A percentile compares a stretch with the other conserved stretches of the same genome.
Conservation (phyloP, 2,113 vertebrate species). For the Paratilapia polleni region DNA sequence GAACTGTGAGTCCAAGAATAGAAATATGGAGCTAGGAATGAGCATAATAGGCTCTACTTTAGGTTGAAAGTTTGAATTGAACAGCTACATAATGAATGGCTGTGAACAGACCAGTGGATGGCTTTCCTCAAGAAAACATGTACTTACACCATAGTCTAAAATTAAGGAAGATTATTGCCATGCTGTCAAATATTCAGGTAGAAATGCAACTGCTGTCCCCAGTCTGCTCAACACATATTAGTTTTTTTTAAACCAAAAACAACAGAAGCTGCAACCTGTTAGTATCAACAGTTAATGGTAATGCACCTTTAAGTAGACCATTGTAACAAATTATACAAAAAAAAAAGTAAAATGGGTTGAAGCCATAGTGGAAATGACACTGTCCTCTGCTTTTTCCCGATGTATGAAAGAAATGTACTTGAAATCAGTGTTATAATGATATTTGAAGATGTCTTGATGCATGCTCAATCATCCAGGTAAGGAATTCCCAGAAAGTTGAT, state of each 20-base stretch:
- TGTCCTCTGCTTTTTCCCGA: neutral
- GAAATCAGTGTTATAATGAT: neutral
- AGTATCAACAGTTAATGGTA: neutral
- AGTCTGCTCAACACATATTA: neutral
- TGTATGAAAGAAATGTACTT: neutral
- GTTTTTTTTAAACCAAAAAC: neutral
- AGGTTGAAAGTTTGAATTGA: conserved; percentile 2
- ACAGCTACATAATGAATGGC: neutral
- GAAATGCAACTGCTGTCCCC: neutral
- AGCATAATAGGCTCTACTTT: neutral
- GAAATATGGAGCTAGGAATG: too few relatives aligned
- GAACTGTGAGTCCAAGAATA: neutral
- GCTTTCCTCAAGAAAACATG: neutral
- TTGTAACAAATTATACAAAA: neutral
- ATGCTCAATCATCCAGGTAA: too few relatives aligned
- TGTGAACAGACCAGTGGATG: neutral
- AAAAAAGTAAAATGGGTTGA: neutral
- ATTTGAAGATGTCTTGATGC: too few relatives aligned
- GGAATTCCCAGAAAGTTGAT: too few relatives aligned
- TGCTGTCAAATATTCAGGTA: neutral
- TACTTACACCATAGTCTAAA: neutral
- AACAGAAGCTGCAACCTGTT: conserved; percentile 3
- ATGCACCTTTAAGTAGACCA: neutral
- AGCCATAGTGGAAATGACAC: rapidly evolving
- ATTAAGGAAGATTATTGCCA: neutral